Evolutionary conservation across 2,113 vertebrate species (phyloP).

Genomic region (Tetraodon nigroviridis): DNA sequence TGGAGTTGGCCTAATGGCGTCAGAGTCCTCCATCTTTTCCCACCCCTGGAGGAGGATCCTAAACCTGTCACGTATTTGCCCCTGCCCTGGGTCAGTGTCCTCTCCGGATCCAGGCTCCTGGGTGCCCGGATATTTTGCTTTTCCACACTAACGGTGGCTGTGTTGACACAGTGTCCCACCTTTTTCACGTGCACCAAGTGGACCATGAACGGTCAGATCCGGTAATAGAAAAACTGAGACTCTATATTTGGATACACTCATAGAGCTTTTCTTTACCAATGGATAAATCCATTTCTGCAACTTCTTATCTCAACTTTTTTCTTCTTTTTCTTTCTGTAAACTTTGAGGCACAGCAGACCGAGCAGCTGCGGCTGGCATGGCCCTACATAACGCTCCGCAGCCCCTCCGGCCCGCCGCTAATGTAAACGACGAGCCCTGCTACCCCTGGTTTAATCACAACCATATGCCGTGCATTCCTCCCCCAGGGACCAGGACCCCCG

Average conservation of each 20-base stretch:
- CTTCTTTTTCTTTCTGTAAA: slow-evolving; percentile 12
- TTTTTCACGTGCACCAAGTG: slow-evolving; percentile 28
- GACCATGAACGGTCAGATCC: slow-evolving; percentile 27
- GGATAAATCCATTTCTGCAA: background rate
- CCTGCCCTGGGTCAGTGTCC: slow-evolving; percentile 20
- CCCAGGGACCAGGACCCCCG: slow-evolving; percentile 23
- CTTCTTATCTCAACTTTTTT: slow-evolving; percentile 9
- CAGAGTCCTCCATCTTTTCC: background rate
- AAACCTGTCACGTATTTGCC: background rate
- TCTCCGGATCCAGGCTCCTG: slow-evolving; percentile 13
- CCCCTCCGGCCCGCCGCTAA: slow-evolving; percentile 49
- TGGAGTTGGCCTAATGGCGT: slow-evolving; percentile 7
- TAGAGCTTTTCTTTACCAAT: background rate
- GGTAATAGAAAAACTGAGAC: slow-evolving; percentile 12
- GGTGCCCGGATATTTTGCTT: slow-evolving; percentile 34
- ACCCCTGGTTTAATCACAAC: slow-evolving; percentile 59
- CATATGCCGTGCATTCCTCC: slow-evolving; percentile 58
- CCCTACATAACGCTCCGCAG: slow-evolving; percentile 36
- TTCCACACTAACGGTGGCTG: slow-evolving; percentile 53
- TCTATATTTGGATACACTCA: background rate
- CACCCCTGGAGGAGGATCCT: background rate
- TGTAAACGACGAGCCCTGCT: slow-evolving; percentile 52
- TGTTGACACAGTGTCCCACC: slow-evolving; percentile 45
- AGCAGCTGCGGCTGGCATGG: slow-evolving; percentile 35
- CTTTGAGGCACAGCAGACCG: slow-evolving; percentile 6